Evolutionary conservation across 2,113 vertebrate genomes (phyloP), one percentile per base, ranked within the genome.

Genomic region (Ctenomys sociabilis): DNA sequence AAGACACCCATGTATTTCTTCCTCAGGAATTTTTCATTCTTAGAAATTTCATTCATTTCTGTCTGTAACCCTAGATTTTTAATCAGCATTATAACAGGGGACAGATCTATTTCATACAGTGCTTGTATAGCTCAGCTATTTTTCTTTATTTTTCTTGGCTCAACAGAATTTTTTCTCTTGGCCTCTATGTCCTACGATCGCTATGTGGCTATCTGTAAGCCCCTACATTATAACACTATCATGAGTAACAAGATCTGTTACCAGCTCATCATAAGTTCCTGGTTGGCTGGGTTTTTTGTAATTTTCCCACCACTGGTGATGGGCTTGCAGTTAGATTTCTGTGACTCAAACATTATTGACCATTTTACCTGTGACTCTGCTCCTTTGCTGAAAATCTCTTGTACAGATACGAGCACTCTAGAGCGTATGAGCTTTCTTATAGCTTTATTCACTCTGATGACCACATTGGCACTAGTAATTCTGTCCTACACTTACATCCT

Each of bases 161-260:
- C 92, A 45, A 91, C 95, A 12, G 97, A 97, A 45, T 97, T 97
- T 93, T 97, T 96, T 21, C 96, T 97, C 10, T 49, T 97, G 45
- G 91, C 98, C 9, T 64, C 96, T 30, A 98, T 98, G 98, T 98
- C 98, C 81, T 98, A 97, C 88, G 97, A 98, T 43, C 93, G 85
- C 17, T 98, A 97, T 2, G 88, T 97, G 12, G 97, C 97, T 10
- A 98, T 98, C 90, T 98, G 97, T 68, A 95, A 90, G 40, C 98
- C 97, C 5, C 83, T 98, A 1, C 95, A 92, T 80, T 98, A 98
- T 6, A 52, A 82, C 7, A 90, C 83, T 73, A 96, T 98, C 30
- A 98, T 98, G 97, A 97, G 30, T 40, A 89, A 59, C 26, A 96
- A 37, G 22, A 43, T 97, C 59, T 98, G 97, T 21, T 54, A 78